Base-by-base conservation (phyloP, 2,888 invertebrate genomes). In the Nowickia ferox region DNA sequence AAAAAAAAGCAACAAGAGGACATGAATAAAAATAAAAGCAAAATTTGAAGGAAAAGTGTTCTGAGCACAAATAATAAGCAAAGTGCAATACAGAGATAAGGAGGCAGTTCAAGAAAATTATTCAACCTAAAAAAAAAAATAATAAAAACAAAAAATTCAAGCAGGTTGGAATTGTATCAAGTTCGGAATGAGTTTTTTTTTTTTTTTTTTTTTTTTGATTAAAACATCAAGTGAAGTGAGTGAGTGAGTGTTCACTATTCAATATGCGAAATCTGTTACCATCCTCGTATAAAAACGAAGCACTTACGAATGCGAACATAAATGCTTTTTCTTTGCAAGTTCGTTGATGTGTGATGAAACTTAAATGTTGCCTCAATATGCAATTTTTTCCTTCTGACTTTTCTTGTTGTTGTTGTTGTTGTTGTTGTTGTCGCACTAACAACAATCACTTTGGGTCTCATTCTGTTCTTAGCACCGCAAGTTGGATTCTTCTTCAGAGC, bases 361-460 rank as follows among this genome's bases (percentile, higher is more conserved):
- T 79, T 78, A 57, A 79, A 65, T 84, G 79, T 84, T 65, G 65
- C 51, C 57, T 57, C 57, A 15, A n/a, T 46, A 48, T 74, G n/a
- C n/a, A n/a, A n/a, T 81, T 38, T 75, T 63, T 65, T 59, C 15
- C 38, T 71, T 53, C n/a, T 78, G 51, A 15, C 61, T 63, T 11
- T 78, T 78, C 6, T 63, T 71, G 22, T 38, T 51, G 13, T 30
- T 78, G 51, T 22, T 79, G 30, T 53, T 71, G 38, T 48, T 80
- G 44, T 53, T 83, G 30, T 53, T 71, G 38, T 48, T 80, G 44
- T 53, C 77, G 48, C 69, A 71, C 69, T 72, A 44, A 71, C 78
- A 84, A 84, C 84, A 80, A 84, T 71, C 66, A 76, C 69, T 71
- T 74, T 83, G 48, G 53, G 30, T 72, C 72, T 66, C 68, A 74